These are phyloP conservation scores for Cygnus olor DNA, from an alignment of 2,797 vertebrate species.

Conservation along the genomic window DNA sequence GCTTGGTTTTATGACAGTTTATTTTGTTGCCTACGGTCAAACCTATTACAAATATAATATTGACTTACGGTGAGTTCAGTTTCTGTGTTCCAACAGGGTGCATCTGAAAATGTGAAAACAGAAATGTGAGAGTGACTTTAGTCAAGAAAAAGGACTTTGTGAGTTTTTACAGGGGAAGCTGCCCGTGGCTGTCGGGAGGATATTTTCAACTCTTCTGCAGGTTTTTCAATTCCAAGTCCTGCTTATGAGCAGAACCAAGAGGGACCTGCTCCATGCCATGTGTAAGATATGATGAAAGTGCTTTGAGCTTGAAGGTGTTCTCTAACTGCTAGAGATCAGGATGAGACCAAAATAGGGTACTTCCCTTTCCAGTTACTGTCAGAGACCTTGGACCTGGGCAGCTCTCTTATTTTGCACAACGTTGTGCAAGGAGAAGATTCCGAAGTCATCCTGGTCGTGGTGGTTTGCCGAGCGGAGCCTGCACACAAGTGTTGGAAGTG, in stretches of 20 bases:
- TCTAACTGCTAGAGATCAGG: background rate
- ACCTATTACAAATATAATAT: background rate
- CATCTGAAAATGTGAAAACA: background rate
- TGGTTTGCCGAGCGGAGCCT: background rate
- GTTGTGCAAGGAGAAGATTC: background rate
- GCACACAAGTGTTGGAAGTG: background rate
- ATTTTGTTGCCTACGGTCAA: background rate
- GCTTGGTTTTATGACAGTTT: background rate
- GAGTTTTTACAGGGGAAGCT: background rate
- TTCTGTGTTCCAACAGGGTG: background rate
- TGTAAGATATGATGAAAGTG: background rate
- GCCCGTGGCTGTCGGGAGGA: background rate
- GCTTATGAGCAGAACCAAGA: background rate
- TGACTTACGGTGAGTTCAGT: background rate
- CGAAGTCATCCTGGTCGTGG: background rate
- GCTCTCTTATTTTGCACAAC: background rate
- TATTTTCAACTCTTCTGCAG: background rate
- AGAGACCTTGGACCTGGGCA: background rate
- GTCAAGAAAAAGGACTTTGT: background rate
- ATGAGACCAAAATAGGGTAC: background rate
- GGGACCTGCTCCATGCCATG: rapidly evolving
- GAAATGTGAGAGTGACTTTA: background rate
- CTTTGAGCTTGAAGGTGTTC: background rate
- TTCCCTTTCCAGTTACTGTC: background rate
- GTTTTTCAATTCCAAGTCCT: background rate